A percentile compares a stretch with the other conserved stretches of the same genome.
phyloP scores from a whole-genome alignment of 2,888 invertebrate genomes.

The Cetonia aurata region DNA sequence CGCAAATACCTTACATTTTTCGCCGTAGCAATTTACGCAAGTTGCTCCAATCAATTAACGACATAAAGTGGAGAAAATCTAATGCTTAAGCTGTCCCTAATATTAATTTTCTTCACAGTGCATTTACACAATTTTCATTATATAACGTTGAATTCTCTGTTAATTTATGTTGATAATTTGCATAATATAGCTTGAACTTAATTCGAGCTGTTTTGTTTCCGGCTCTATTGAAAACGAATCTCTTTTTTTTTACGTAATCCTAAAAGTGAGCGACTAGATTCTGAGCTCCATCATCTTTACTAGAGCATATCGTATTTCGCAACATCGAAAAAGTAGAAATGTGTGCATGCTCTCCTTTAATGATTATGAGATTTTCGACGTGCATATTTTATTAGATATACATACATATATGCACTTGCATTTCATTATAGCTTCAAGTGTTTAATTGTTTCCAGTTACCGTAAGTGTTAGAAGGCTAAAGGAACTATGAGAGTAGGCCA shows the following conservation, averaged over 20 bases:
- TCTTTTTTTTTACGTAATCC: conserved; percentile 30
- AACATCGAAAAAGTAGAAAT: conserved; percentile 20
- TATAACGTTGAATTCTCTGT: not conserved
- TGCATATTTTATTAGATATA: not conserved
- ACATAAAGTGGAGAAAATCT: conserved; percentile 2
- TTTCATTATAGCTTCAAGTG: conserved; percentile 1
- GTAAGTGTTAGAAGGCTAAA: not conserved
- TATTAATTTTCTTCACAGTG: not conserved
- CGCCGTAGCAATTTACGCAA: too few species aligned
- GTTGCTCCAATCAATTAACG: conserved; percentile 5
- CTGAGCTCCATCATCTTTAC: conserved; percentile 30
- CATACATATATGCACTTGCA: not conserved
- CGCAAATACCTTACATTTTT: too few species aligned
- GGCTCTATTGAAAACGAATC: conserved; percentile 29
- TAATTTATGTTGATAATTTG: not conserved
- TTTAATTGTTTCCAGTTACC: conserved; percentile 5
- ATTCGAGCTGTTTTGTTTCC: conserved; percentile 10
- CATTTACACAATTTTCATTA: conserved; percentile 9
- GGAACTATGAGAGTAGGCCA: conserved; percentile 29
- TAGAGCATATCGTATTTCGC: conserved; percentile 41
- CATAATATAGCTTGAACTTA: conserved; percentile 1
- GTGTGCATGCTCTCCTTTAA: not conserved
- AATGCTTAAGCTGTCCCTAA: not conserved
- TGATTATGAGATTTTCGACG: not conserved
- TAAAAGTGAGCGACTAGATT: conserved; percentile 22